Base-by-base conservation (phyloP, 2,797 vertebrate genomes). In the Pelodytes ibericus region DNA sequence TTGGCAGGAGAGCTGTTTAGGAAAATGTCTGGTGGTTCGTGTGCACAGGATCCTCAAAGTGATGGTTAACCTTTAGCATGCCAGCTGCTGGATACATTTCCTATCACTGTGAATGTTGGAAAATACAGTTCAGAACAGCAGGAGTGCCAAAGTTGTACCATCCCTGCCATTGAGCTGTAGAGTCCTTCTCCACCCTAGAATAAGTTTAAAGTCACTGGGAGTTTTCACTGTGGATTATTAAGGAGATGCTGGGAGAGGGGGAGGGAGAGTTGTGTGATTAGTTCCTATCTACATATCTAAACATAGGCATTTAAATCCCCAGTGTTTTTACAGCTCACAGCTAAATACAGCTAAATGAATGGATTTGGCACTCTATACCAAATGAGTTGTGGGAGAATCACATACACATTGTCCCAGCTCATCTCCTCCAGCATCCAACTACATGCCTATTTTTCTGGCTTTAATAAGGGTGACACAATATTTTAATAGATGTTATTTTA, bases 231-330 rank as follows among this genome's bases (percentile, higher is more conserved):
- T 56, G 74, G 66, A 41, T 70, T 65, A 39, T 18, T 15, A 27
- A 47, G 63, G 49, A 26, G 25, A 11, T 51, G 5, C 2, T 60
- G 36, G 62, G 56, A 53, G 70, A 61, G 30, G 69, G 76, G 60
- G 31, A 16, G 39, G 26, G 41, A 26, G 25, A 13, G 29, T 31
- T 26, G 27, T 33, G 33, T 79, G 70, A 79, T 79, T 79, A 79
- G 70, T 68, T 61, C 62, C 70, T 79, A 72, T 79, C 70, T 79
- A 58, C 76, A 79, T 78, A 78, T 78, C 70, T 78, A 78, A 72
- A 78, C 76, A 79, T 65, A 72, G 53, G 75, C 53, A 60, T 79
- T 30, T 79, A 79, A 79, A 79, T 68, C 70, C 76, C 70, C 57
- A 29, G 30, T 68, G 76, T 65, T 62, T 68, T 68, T 57, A 60